Evolutionary conservation across 1,140 invertebrate genomes (phyloP).

Genomic region (Trichogramma pretiosum): DNA sequence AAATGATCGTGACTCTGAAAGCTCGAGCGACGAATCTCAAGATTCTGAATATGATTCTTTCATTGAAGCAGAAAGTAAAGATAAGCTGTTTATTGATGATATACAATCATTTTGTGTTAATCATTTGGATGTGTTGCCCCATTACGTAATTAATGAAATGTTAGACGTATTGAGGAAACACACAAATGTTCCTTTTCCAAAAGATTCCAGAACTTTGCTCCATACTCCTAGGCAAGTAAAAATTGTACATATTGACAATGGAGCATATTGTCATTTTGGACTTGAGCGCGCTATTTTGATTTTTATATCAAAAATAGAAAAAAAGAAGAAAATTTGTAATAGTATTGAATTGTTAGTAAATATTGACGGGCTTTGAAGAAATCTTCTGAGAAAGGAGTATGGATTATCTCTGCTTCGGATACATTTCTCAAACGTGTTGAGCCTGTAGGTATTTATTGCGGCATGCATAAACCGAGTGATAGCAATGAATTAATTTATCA

Average conservation of each 20-base stretch:
- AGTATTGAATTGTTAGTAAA: conserved; percentile 1
- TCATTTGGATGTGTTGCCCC: too few relatives aligned
- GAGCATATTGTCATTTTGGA: conserved; percentile 17
- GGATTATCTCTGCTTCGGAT: conserved; percentile 26
- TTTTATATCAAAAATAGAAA: background rate
- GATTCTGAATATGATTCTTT: too few relatives aligned
- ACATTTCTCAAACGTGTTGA: conserved; percentile 25
- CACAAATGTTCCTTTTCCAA: background rate
- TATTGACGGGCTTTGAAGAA: conserved; percentile 22
- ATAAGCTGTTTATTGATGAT: too few relatives aligned
- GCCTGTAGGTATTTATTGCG: conserved; percentile 24
- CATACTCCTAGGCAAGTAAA: conserved; percentile 7
- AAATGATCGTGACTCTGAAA: too few relatives aligned
- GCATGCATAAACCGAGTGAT: conserved; percentile 24
- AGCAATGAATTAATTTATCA: conserved; percentile 23
- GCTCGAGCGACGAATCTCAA: too few relatives aligned
- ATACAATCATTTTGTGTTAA: too few relatives aligned
- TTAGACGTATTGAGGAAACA: background rate
- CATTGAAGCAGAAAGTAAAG: too few relatives aligned
- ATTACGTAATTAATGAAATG: background rate
- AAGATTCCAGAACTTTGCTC: conserved; percentile 4
- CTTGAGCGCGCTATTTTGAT: conserved; percentile 8
- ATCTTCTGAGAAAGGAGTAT: conserved; percentile 19
- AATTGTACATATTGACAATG: conserved; percentile 1
- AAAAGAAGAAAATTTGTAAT: background rate